These are phyloP conservation scores for Thrips palmi DNA, from an alignment of 1,140 invertebrate genomes.

Conservation along the genomic window DNA sequence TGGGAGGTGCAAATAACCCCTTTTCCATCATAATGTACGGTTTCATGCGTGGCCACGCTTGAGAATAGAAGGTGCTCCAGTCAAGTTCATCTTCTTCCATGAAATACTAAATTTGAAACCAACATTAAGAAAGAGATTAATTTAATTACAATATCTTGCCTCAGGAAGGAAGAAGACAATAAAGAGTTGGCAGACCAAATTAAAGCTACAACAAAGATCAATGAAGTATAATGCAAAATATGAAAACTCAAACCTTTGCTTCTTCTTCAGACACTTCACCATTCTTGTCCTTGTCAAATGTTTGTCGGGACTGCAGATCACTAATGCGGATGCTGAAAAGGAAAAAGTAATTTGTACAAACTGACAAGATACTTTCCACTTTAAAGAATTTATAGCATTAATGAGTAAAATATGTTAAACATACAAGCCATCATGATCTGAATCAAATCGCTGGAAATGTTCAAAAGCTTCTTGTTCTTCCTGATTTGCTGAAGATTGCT, in stretches of 20 bases:
- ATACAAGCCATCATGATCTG: constrained; percentile 43
- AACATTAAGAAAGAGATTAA: background rate
- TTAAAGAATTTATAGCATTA: constrained; percentile 2
- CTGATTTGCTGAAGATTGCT: constrained; percentile 35
- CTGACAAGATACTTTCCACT: background rate
- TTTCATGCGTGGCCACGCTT: constrained; percentile 58
- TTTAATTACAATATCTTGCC: background rate
- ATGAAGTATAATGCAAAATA: constrained; percentile 4
- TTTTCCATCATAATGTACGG: constrained; percentile 55
- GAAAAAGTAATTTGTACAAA: constrained; percentile 9
- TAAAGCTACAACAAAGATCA: background rate
- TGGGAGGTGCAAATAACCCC: constrained; percentile 23
- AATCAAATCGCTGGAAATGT: constrained; percentile 55
- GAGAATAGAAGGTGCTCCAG: constrained; percentile 46
- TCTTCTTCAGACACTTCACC: constrained; percentile 73
- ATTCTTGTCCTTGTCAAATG: constrained; percentile 79
- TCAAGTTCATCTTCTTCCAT: constrained; percentile 37
- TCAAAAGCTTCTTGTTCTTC: constrained; percentile 39
- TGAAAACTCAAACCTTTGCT: constrained; percentile 35
- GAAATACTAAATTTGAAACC: background rate
- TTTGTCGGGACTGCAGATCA: constrained; percentile 57
- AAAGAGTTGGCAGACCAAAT: background rate
- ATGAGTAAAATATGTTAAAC: background rate
- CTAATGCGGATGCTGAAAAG: constrained; percentile 41
- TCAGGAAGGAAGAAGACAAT: background rate